These are phyloP conservation scores for Mamestra configurata DNA, from an alignment of 1,140 invertebrate genomes.

Conservation along the genomic window DNA sequence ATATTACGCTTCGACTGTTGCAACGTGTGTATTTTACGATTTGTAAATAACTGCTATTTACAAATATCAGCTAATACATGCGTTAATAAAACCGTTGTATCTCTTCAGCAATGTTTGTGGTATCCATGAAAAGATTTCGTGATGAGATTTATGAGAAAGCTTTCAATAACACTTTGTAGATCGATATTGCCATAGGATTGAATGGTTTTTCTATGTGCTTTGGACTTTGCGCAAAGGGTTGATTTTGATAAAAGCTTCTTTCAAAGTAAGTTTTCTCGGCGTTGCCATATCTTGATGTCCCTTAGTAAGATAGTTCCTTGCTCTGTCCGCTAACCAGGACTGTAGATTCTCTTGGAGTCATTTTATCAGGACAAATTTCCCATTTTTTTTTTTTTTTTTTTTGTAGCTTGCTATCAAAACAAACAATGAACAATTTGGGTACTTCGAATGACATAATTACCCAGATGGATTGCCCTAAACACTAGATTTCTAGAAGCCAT, in stretches of 20 bases:
- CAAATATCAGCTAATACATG: no score
- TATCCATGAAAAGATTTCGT: no score
- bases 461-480: no score
- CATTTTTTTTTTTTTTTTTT: no score
- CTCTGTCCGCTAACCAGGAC: not conserved
- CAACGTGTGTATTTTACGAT: constrained; percentile 1
- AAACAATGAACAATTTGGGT: no score
- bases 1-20: no score
- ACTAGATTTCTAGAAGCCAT: no score
- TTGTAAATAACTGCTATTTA: not conserved
- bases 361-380: not conserved
- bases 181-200: not conserved
- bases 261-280: constrained; percentile 10
- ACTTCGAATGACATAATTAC: no score
- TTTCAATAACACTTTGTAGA: not conserved
- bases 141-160: not conserved
- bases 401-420: no score
- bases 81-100: not conserved
- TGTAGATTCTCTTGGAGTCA: not conserved
- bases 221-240: not conserved
- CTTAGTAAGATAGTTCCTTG: constrained; percentile 23
- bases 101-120: no score
- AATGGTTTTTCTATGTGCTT: not conserved
- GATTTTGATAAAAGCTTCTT: constrained; percentile 27
- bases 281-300: constrained; percentile 35